Conservation (phyloP, 2,888 invertebrate genomes). For the Suillia variegata region DNA sequence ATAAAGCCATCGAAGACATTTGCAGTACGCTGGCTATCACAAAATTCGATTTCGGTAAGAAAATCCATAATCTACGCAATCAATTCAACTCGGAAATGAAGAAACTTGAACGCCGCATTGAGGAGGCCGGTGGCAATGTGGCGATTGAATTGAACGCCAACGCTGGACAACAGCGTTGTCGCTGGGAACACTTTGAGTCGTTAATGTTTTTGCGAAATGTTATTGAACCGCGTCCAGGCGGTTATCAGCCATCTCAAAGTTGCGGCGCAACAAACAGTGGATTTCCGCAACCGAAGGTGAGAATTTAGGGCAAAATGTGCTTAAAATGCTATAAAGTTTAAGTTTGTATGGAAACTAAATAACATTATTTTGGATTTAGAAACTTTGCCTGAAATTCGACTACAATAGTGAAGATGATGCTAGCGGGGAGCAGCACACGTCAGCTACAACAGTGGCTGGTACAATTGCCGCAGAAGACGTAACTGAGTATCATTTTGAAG, state of each 20-base stretch:
- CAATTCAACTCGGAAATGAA: constrained; percentile 60
- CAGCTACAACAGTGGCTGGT: neutral
- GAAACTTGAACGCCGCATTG: constrained; percentile 50
- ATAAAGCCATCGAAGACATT: constrained; percentile 49
- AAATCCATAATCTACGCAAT: constrained; percentile 59
- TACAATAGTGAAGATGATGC: constrained; percentile 28
- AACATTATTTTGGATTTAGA: constrained; percentile 15
- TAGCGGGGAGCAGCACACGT: constrained; percentile 4
- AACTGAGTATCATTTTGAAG: constrained; percentile 27
- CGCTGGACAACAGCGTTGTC: constrained; percentile 35
- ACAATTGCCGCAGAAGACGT: constrained; percentile 20
- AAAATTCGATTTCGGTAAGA: constrained; percentile 56
- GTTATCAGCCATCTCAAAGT: constrained; percentile 35
- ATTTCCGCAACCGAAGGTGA: constrained; percentile 24
- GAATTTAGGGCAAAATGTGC: neutral
- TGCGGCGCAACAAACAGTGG: constrained; percentile 22
- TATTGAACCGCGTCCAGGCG: constrained; percentile 53
- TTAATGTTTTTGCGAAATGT: constrained; percentile 52
- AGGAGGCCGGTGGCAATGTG: constrained; percentile 35
- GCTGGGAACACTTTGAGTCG: constrained; percentile 59
- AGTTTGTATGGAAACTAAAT: neutral
- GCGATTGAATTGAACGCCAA: constrained; percentile 3
- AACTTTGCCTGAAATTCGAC: constrained; percentile 26
- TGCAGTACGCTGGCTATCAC: constrained; percentile 45
- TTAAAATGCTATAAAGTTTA: neutral